These are phyloP conservation scores for Tichodroma muraria DNA, from an alignment of 2,113 vertebrate genomes.

Conservation along the genomic window DNA sequence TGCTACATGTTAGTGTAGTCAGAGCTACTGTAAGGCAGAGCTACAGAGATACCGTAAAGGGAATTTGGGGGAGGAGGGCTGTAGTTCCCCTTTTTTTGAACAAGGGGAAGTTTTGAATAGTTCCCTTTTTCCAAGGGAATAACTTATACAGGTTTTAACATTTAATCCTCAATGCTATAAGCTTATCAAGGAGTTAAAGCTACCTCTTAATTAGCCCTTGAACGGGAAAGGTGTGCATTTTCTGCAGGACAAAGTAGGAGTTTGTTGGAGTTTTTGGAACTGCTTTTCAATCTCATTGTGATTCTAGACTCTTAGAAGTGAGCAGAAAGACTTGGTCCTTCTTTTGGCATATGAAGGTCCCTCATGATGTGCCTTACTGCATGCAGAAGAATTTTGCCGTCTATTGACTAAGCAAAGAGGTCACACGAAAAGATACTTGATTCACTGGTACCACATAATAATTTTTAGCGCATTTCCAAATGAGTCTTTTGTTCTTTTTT, in stretches of 20 bases:
- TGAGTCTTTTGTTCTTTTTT: neutral
- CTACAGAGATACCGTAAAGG: neutral
- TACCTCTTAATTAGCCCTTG: neutral
- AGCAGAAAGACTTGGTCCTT: neutral
- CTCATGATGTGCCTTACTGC: neutral
- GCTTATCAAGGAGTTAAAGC: neutral
- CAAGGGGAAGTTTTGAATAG: neutral
- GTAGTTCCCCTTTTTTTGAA: neutral
- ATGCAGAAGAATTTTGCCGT: neutral
- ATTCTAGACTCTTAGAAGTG: neutral
- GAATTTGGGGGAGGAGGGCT: neutral
- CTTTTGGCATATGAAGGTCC: neutral
- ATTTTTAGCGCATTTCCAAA: neutral
- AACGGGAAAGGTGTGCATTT: neutral
- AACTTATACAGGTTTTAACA: neutral
- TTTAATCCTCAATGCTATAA: neutral
- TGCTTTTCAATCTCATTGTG: neutral
- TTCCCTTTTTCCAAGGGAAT: neutral
- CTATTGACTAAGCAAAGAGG: neutral
- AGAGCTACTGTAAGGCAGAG: neutral
- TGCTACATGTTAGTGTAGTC: rapidly evolving
- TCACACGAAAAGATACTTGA: neutral
- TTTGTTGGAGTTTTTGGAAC: neutral
- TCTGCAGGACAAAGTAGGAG: neutral
- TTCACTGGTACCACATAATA: neutral